Evolutionary conservation across 2,113 vertebrate species (phyloP).

Genomic region (Parus major): DNA sequence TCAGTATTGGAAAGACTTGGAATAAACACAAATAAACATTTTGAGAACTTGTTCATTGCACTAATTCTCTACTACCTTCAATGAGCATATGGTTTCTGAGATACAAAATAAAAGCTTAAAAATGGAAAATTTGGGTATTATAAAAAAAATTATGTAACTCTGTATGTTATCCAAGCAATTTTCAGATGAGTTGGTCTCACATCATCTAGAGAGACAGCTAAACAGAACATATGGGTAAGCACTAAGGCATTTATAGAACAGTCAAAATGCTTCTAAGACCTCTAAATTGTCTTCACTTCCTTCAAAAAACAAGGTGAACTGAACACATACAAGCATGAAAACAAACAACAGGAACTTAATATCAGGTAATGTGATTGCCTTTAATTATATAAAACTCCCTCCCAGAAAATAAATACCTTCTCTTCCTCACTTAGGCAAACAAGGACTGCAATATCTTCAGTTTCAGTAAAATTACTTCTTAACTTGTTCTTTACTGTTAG

Average conservation of each 20-base stretch:
- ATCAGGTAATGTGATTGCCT: neutral
- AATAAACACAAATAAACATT: constrained; percentile 3
- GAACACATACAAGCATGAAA: neutral
- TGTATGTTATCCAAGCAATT: neutral
- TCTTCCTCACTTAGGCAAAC: neutral
- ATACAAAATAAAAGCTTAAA: constrained; percentile 13
- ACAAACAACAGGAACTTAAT: neutral
- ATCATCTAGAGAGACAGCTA: neutral
- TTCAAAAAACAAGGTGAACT: neutral
- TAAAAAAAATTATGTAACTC: neutral
- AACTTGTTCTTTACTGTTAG: neutral
- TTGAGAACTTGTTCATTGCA: neutral
- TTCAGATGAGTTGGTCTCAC: neutral
- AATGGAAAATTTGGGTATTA: neutral
- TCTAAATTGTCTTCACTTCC: neutral
- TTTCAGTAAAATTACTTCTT: neutral
- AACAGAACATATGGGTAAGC: neutral
- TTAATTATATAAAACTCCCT: neutral
- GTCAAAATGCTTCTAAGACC: neutral
- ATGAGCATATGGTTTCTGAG: constrained; percentile 1
- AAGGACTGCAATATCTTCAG: neutral
- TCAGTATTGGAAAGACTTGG: neutral
- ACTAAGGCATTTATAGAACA: neutral
- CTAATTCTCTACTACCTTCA: neutral
- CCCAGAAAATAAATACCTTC: neutral